phyloP scores from a whole-genome alignment of 2,113 vertebrate species.

The Brachyistius frenatus region DNA sequence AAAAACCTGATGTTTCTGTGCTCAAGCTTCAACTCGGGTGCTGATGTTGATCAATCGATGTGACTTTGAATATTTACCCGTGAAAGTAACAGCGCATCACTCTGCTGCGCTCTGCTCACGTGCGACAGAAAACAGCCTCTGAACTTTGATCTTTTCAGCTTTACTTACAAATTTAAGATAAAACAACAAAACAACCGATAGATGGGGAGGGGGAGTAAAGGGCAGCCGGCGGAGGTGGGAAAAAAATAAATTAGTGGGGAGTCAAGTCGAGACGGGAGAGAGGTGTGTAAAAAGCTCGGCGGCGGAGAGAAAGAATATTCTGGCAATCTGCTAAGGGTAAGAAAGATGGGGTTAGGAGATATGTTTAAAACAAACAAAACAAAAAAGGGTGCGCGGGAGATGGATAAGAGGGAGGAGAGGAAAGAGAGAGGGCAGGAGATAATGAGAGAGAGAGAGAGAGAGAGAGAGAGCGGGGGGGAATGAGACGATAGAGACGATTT shows the following conservation, averaged over 20 bases:
- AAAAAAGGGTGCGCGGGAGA: conserved; percentile 70
- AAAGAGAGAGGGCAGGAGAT: conserved; percentile 68
- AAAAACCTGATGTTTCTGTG: no score
- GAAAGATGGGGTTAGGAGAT: conserved; percentile 69
- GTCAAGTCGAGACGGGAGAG: conserved; percentile 34
- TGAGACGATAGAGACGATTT: conserved; percentile 84
- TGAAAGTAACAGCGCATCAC: no score
- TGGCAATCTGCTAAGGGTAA: conserved; percentile 24
- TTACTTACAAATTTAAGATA: no score
- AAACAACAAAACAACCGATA: no score
- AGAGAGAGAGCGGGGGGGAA: conserved; percentile 57
- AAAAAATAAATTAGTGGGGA: conserved; percentile 35
- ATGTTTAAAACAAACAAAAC: conserved; percentile 38
- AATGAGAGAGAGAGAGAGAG: conserved; percentile 67
- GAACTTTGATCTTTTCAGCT: no score
- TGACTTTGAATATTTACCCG: no score
- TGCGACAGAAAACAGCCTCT: no score
- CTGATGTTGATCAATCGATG: no score
- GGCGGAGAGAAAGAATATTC: conserved; percentile 42
- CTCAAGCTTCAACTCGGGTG: no score
- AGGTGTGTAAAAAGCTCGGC: conserved; percentile 24
- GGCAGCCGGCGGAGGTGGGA: conserved; percentile 10
- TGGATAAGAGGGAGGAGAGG: conserved; percentile 71
- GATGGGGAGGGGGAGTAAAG: background rate
- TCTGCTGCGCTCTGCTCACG: no score